A percentile compares a stretch with the other conserved stretches of the same genome.
phyloP scores from a whole-genome alignment of 2,797 vertebrate genomes.

The Pangasius mekongensis region DNA sequence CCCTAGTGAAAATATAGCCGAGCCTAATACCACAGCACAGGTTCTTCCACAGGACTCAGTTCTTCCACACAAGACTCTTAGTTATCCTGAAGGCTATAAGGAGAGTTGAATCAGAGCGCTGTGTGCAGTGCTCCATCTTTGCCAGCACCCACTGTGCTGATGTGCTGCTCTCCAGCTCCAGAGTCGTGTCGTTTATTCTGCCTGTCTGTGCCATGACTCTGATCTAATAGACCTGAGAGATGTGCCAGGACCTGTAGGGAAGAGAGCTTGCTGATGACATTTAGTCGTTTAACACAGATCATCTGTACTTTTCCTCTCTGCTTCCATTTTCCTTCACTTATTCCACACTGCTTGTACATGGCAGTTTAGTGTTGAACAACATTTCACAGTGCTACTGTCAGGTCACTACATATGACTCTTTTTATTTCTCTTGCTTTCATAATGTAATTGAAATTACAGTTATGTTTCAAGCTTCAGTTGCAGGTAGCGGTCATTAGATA shows the following conservation, averaged over 20 bases:
- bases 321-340: slow-evolving; percentile 22
- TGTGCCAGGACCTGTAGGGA: slow-evolving; percentile 40
- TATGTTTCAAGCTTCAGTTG: not conserved
- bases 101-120: slow-evolving; percentile 26
- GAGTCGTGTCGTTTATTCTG: slow-evolving; percentile 46
- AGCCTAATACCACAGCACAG: not conserved
- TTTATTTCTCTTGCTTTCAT: not conserved
- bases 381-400: slow-evolving; percentile 2
- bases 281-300: slow-evolving; percentile 45
- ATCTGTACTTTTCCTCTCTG: slow-evolving; percentile 37
- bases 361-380: slow-evolving; percentile 17
- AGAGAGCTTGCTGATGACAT: slow-evolving; percentile 37
- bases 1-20: not conserved
- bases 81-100: slow-evolving; percentile 48
- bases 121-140: slow-evolving; percentile 48
- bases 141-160: slow-evolving; percentile 39
- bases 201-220: slow-evolving; percentile 45
- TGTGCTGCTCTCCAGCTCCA: slow-evolving; percentile 33
- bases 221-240: slow-evolving; percentile 53
- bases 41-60: not conserved
- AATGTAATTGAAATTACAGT: not conserved
- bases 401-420: not conserved
- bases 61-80: slow-evolving; percentile 13
- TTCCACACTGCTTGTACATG: slow-evolving; percentile 32
- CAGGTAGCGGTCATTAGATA: slow-evolving; percentile 5